Percentiles rank a stretch among this genome's conserved stretches.
Evolutionary conservation across 2,888 invertebrate species (phyloP).

Genomic region (Carabus problematicus): DNA sequence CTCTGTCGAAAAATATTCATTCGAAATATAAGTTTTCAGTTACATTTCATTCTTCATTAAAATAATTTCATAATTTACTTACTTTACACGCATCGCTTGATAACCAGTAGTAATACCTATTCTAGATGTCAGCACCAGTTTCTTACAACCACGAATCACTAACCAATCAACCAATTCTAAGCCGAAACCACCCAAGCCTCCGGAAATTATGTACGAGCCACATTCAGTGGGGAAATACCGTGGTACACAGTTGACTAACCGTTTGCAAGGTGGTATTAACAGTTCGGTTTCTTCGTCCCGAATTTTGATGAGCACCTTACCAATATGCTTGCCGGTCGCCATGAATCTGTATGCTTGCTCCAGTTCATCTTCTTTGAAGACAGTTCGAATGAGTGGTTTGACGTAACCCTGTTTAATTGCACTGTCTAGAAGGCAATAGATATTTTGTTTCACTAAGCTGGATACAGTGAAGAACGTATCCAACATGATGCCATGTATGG

Average conservation of each 20-base stretch:
- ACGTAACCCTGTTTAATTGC: slow-evolving; percentile 72
- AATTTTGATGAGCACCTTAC: slow-evolving; percentile 68
- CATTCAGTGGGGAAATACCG: slow-evolving; percentile 63
- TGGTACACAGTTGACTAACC: slow-evolving; percentile 58
- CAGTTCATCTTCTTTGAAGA: slow-evolving; percentile 70
- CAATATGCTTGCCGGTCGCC: slow-evolving; percentile 79
- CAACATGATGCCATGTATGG: slow-evolving; percentile 80
- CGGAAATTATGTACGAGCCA: slow-evolving; percentile 69
- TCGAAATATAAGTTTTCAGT: too few relatives aligned
- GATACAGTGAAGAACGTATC: slow-evolving; percentile 69
- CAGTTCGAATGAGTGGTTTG: slow-evolving; percentile 70
- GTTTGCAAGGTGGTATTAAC: slow-evolving; percentile 52
- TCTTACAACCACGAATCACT: slow-evolving; percentile 79
- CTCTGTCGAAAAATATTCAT: slow-evolving; percentile 57
- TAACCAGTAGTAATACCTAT: slow-evolving; percentile 82
- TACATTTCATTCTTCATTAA: not conserved
- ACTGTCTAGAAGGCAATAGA: slow-evolving; percentile 64
- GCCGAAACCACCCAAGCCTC: slow-evolving; percentile 92
- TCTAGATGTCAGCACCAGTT: slow-evolving; percentile 81
- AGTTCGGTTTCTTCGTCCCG: slow-evolving; percentile 54
- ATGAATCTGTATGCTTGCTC: slow-evolving; percentile 72
- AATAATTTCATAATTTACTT: slow-evolving; percentile 33
- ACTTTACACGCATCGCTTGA: slow-evolving; percentile 77
- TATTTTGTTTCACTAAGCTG: slow-evolving; percentile 60
- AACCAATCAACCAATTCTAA: slow-evolving; percentile 89